Base-by-base conservation (phyloP, 92 coral and sea anemone genomes). In the Phenganax subtilis region DNA sequence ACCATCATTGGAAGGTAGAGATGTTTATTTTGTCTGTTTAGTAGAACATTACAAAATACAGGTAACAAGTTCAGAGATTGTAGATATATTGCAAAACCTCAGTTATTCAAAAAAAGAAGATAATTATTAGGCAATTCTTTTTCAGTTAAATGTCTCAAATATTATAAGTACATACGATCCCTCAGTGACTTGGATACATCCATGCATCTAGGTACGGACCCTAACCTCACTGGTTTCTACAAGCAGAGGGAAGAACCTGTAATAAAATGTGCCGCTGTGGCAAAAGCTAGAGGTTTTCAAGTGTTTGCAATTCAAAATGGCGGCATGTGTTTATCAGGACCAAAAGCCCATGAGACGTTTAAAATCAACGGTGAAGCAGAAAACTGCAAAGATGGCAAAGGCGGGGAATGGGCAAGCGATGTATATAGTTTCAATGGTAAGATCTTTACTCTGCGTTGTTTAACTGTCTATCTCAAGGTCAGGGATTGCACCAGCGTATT, bases 301-400 rank as follows among this genome's bases (percentile, higher is more conserved):
- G n/a, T 73, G 11, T 73, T 73, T 52, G 77, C 77, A 30, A 73
- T 73, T 73, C 77, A 73, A 73, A 73, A 73, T 73, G 77, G 77
- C 29, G 77, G 77, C 16, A 73, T 73, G 77, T 73, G 77, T 29
- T 47, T 73, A 52, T 73, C 77, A 51, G 77, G 77, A 4, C 77
- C 77, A 12, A 73, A 73, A 15, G 77, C 77, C 1, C 77, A 73
- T 0, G 62, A 73, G 27, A 73, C 59, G n/a, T 73, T 51, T 59
- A 73, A 73, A 16, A 73, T 73, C 11, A 57, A 73, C 77, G 77
- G 77, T 25, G 60, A 25, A 20, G 77, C 58, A 20, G 54, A 54
- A 51, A 55, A 73, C 25, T 73, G 77, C n/a, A 73, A 73, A 7
- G 62, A 73, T 54, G 59, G 77, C 3, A 73, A 54, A 54, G 77